Evolutionary conservation across 1,140 invertebrate species (phyloP), one percentile per base, ranked within the genome.

Genomic region (Melanaphis sacchari): DNA sequence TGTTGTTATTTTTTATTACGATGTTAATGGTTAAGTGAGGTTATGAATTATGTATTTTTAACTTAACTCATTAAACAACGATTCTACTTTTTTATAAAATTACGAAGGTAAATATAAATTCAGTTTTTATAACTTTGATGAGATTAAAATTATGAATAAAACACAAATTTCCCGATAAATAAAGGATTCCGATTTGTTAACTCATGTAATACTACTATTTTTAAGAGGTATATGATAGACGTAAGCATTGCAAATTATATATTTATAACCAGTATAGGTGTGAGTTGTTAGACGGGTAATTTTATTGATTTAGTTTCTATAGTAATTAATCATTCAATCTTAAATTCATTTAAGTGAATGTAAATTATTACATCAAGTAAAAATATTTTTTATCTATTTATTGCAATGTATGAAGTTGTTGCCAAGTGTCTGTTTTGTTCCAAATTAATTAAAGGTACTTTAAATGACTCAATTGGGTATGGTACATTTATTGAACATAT

Each of bases 1-100:
- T 87, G 31, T 87, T 87, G n/a, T 46, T 31, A 2, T n/a, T 46
- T 87, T 87, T 87, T 49, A 87, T 87, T 46, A n/a, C 31, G 1
- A 87, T 36, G 31, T 87, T 87, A 46, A 46, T 87, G 85, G 31
- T 31, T n/a, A 87, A 46, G 41, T 87, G 84, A 46, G 41, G 43
- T 46, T 87, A 46, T 87, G 85, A 87, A 87, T 87, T 87, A 87
- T 87, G 43, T n/a, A 87, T 87, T 46, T 87, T 87, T 6, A 87
- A 43, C 84, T 85, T 85, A 41, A 85, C 31, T 87, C 85, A n/a
- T 87, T 87, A 85, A 26, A 43, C 84, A 43, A 43, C 85, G 31
- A n/a, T 36, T 46, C 85, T 87, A 49, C 85, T 43, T 43, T 87
- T 46, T 87, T 15, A n/a, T 49, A 1, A 46, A 87, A 46, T 84